Evolutionary conservation across 1,140 invertebrate species (phyloP), one percentile per base, ranked within the genome.

Genomic region (Coptotermes formosanus): DNA sequence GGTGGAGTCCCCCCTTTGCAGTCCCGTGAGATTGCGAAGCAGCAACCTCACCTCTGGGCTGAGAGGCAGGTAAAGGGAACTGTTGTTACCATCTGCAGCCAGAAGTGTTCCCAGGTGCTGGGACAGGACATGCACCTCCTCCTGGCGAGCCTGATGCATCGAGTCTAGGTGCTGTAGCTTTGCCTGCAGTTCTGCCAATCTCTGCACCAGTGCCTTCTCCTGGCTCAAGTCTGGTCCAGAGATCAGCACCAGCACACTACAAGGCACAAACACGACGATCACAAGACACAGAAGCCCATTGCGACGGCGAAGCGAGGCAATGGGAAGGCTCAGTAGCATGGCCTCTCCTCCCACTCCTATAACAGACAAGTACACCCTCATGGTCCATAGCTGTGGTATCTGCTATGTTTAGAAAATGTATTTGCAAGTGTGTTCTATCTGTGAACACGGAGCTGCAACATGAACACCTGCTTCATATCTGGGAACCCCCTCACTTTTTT

Each of bases 161-260:
- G 94, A 93, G 88, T 96, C 95, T 43, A 96, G 91, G 88, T 95
- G 95, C 88, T 95, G 94, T 23, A 96, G 89, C 44, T 94, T 92
- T 83, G 95, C 93, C 86, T 95, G 94, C 88, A 96, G 92, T 87
- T 96, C 95, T 43, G 94, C 94, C 87, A 96, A 90, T 84, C 93
- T 91, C 89, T 95, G 93, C 82, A 95, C 93, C 88, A 96, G 90
- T 86, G 93, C 90, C 88, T 95, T 93, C 89, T 96, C 95, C 86
- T 93, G 93, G 86, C 92, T 93, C 89, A 94, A 88, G 88, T 92
- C 92, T 92, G 91, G 91, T 82, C 90, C 89, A 30, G 90, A 90
- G 84, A 92, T 89, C 21, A 93, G 90, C 52, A 93, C 89, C 88
- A 93, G 91, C 59, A 92, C 88, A 87, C 91, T 92, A 89, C 92